Evolutionary conservation across 2,797 vertebrate genomes (phyloP), one percentile per base, ranked within the genome.

Genomic region (Malurus splendens): DNA sequence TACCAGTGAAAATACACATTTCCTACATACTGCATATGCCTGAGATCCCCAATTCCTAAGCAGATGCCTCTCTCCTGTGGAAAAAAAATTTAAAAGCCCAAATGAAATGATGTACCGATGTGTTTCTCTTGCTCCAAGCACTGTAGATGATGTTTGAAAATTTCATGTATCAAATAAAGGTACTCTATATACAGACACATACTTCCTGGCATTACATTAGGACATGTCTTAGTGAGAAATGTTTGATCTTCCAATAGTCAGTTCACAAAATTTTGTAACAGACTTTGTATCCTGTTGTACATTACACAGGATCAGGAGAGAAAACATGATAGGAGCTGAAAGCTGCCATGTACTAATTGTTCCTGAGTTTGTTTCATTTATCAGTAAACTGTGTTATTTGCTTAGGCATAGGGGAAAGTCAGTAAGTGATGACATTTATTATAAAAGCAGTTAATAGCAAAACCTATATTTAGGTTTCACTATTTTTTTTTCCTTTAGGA

Each of bases 241-340:
- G 54, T 76, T 92, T 92, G 67, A 87, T 88, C 75, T 89, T 75
- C 76, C 86, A 61, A 72, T 82, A 94, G 76, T 81, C 62, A 87
- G 51, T 82, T 88, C 77, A 74, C 27, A 66, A 61, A 27, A 10
- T 85, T 60, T 80, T 39, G 71, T 92, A 84, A 60, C 36, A 79
- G 16, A 71, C 60, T 91, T 94, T 82, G 85, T 68, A 86, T 61
- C 27, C 67, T 77, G 56, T 56, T 90, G 42, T 59, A 67, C 71
- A 48, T 76, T 88, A 50, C 47, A 82, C 16, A 55, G 60, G 38
- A 84, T 84, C 38, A 48, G 73, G 62, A 92, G 8, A 82, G 27
- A 82, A 79, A 76, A 77, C 0, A 1, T 64, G 81, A 50, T 57
- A 42, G 39, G 32, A 92, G 61, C 30, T 48, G 65, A 60, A 81